Evolutionary conservation across 2,888 invertebrate species (phyloP).

Genomic region (Gasteruption jaculator): DNA sequence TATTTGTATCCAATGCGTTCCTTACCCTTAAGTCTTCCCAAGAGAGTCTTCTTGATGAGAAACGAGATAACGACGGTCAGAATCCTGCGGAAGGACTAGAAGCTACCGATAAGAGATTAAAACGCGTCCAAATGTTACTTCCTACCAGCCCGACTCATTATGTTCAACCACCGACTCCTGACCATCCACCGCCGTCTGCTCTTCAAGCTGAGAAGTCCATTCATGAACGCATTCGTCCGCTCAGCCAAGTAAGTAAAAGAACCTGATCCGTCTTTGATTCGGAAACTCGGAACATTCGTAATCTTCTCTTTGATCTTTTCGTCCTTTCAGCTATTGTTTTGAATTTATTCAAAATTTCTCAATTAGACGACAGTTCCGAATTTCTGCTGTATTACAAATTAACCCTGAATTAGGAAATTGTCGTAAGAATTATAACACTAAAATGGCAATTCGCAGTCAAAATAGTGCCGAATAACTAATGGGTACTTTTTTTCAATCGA

Average conservation of each 20-base stretch:
- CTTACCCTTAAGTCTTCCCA: conserved; percentile 58
- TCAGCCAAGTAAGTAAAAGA: conserved; percentile 75
- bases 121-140: conserved; percentile 50
- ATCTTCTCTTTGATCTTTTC: no score
- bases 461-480: no score
- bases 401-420: no score
- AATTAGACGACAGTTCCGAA: no score
- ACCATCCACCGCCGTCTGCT: conserved; percentile 90
- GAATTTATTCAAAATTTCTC: no score
- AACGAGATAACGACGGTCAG: conserved; percentile 54
- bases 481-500: no score
- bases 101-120: conserved; percentile 45
- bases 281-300: no score
- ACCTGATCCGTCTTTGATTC: no score
- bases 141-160: conserved; percentile 88
- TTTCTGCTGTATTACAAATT: no score
- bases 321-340: no score
- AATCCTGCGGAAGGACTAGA: conserved; percentile 39
- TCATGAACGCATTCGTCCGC: conserved; percentile 81
- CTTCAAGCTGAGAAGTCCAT: conserved; percentile 85
- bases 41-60: conserved; percentile 60
- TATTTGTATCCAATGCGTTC: conserved; percentile 57
- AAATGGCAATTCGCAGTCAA: no score
- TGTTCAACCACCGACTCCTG: conserved; percentile 88
- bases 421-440: no score